Evolutionary conservation across 2,113 vertebrate species (phyloP), one percentile per base, ranked within the genome.

Genomic region (Stigmatopora nigra): DNA sequence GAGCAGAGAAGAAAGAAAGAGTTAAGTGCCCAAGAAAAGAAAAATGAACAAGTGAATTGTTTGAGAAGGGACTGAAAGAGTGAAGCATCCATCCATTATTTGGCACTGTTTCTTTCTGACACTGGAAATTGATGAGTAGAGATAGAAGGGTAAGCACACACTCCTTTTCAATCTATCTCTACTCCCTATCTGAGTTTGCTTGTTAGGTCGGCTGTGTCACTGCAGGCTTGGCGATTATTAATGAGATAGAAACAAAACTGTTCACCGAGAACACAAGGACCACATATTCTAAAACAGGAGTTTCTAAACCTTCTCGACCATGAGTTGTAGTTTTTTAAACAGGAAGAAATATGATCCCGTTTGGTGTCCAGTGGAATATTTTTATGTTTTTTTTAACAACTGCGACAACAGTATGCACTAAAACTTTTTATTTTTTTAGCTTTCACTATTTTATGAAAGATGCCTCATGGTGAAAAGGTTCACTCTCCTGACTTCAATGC

Each of bases 31-130:
- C 57, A 71, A 58, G 73, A 52, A 52, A 38, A 70, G 67, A 73
- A 68, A 78, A 84, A 81, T 68, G 71, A 61, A 56, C 10, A 65
- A 74, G 65, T 31, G 65, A 85, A 74, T 36, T 15, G 69, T 70
- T 71, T 72, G 71, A 81, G 70, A 63, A 75, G 70, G 68, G 60
- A 71, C 77, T 75, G 68, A 80, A 36, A 17, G 74, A 71, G 73
- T 53, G 36, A 67, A 63, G 69, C 69, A 75, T 71, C 82, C 77
- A 88, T 88, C 80, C 77, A 83, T 88, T 84, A 88, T 75, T 22
- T 10, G 16, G 35, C 38, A 44, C 60, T 77, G 79, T 70, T 60
- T 79, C 70, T 78, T 72, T 76, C 83, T 86, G 84, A 80, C 77
- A 72, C 64, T 13, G 70, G 78, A 78, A 83, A 82, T 76, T 85